Evolutionary conservation across 2,888 invertebrate species (phyloP), one percentile per base, ranked within the genome.

Genomic region (Serrognathus titanus): DNA sequence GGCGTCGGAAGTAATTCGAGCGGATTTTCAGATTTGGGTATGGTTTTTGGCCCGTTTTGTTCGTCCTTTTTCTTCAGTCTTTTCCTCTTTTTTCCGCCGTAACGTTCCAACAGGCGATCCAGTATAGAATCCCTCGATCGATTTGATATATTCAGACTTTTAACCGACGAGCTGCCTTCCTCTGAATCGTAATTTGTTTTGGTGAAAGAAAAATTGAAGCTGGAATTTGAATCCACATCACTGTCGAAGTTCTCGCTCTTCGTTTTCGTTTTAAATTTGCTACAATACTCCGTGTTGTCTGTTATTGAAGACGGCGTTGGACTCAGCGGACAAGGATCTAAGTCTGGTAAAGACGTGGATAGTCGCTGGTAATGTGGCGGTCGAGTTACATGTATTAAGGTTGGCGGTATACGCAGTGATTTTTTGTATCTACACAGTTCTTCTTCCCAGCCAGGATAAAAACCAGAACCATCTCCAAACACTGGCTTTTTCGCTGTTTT

Each of bases 381-480:
- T 63, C 88, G 83, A 36, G 89, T 87, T 54, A 92, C 88, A 39
- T 88, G 89, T 64, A 93, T 93, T 50, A 93, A 80, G 65, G 88
- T 85, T 37, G 88, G 82, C 1, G 93, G 92, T 84, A 93, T 90
- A 66, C 92, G 84, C 12, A 92, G 77, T 1, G 92, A 89, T 65
- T 89, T 83, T 73, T 93, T 93, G 70, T 88, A 93, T 66, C 85
- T 86, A 69, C 89, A 91, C 12, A 92, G 83, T 69, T 92, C 92
- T 71, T 91, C 88, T 76, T 90, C 90, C 90, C 90, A 91, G 0
- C 90, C 89, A 0, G 90, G 89, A 64, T 85, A 82, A 69, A 89
- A 89, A 69, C 86, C 86, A 41, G 86, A 85, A 36, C 87, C 87
- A 71, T 86, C 86, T 3, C 87, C 88, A 70, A 86, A 86, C 36